Evolutionary conservation across 1,140 invertebrate species (phyloP).

Genomic region (Pinna nobilis): DNA sequence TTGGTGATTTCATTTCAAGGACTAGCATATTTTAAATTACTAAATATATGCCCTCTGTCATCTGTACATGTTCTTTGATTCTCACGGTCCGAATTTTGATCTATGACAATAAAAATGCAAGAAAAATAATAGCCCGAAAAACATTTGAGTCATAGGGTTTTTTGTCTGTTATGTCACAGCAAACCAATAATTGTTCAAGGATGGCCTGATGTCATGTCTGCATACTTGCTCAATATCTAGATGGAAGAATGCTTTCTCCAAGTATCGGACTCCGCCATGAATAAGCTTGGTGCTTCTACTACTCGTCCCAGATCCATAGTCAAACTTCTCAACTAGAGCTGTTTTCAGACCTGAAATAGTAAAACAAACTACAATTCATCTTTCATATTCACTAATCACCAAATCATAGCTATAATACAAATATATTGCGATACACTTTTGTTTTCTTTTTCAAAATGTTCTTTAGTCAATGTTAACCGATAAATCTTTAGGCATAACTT

Average conservation of each 20-base stretch:
- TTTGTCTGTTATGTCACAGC: too few species aligned
- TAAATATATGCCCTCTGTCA: background rate
- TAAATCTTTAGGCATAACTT: background rate
- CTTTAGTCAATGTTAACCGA: background rate
- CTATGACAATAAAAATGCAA: conserved; percentile 5
- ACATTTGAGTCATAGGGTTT: too few species aligned
- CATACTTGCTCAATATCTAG: conserved; percentile 89
- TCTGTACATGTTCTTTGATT: background rate
- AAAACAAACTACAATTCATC: too few species aligned
- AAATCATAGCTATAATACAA: too few species aligned
- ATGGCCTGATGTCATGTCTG: too few species aligned
- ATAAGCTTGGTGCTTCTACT: conserved; percentile 97
- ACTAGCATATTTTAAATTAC: too few species aligned
- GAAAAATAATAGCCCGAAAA: too few species aligned
- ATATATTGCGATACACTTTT: too few species aligned
- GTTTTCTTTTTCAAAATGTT: too few species aligned
- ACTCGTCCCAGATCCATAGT: conserved; percentile 98
- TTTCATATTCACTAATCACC: too few species aligned
- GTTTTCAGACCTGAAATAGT: conserved; percentile 89
- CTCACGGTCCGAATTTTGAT: background rate
- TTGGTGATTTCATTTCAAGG: too few species aligned
- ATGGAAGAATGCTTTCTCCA: conserved; percentile 98
- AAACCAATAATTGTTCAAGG: too few species aligned
- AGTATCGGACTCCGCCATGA: conserved; percentile 98
- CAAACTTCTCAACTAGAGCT: conserved; percentile 96